Base-by-base conservation (phyloP, 2,797 vertebrate genomes). In the Pipistrellus nathusii region DNA sequence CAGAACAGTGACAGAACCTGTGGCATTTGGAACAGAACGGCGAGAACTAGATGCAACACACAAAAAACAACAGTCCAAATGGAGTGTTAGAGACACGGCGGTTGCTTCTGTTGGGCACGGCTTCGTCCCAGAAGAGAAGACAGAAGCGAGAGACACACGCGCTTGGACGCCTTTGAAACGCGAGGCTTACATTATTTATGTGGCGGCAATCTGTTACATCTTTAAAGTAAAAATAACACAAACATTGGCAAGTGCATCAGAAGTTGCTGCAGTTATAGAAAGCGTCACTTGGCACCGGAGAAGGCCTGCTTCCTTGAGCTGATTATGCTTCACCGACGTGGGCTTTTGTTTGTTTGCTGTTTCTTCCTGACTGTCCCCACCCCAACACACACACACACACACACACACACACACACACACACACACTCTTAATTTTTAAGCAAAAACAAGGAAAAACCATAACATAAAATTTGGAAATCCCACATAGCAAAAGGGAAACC, bases 181-280 rank as follows among this genome's bases (percentile, higher is more conserved):
- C 57, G 89, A 91, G 69, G 85, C 81, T 94, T 95, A 78, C 64
- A 88, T 91, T 85, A 96, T 95, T 97, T 96, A 95, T 76, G 96
- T 69, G 89, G 90, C 68, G 92, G 81, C 81, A 96, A 93, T 94
- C 84, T 96, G 95, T 87, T 94, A 88, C 92, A 94, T 96, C 94
- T 96, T 96, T 93, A 93, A 95, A 95, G 96, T 82, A 85, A 96
- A 94, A 96, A 91, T 90, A 96, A 91, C 92, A 93, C 81, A 93
- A 95, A 97, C 95, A 85, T 85, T 96, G 94, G 94, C 94, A 90
- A 94, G 89, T 41, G 88, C 88, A 91, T 89, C 72, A 93, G 48
- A 96, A 87, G 83, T 76, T 18, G 85, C 91, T 94, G 72, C 8
- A 32, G 73, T 95, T 76, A 85, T 10, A 38, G 62, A 3, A 38